phyloP scores from a whole-genome alignment of 2,888 invertebrate genomes.

The Troides oblongomaculatus region DNA sequence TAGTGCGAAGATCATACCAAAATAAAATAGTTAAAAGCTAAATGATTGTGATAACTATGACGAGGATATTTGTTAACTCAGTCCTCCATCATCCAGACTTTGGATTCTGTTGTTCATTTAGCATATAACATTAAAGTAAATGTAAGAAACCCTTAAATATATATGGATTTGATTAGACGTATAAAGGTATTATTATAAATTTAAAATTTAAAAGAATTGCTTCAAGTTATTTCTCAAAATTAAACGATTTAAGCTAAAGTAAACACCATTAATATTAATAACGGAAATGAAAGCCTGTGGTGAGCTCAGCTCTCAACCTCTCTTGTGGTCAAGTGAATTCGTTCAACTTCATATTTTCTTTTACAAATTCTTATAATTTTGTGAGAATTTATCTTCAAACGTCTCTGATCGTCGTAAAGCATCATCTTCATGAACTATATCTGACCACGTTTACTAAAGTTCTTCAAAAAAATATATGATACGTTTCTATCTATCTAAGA shows the following conservation, averaged over 20 bases:
- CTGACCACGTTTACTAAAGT: background rate
- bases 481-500: background rate
- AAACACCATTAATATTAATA: slow-evolving; percentile 27
- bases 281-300: slow-evolving; percentile 25
- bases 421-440: background rate
- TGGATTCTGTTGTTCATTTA: too few relatives aligned
- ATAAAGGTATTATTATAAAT: background rate
- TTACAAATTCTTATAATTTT: background rate
- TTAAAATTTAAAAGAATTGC: background rate
- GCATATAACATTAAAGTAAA: too few relatives aligned
- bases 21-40: too few relatives aligned
- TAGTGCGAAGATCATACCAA: too few relatives aligned
- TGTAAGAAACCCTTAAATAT: too few relatives aligned
- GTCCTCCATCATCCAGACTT: too few relatives aligned
- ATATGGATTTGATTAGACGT: too few relatives aligned
- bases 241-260: slow-evolving; percentile 12
- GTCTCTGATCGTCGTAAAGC: background rate
- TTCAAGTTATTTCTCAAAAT: background rate
- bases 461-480: too few relatives aligned
- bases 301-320: slow-evolving; percentile 13
- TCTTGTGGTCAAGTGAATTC: slow-evolving; percentile 20
- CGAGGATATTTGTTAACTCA: too few relatives aligned
- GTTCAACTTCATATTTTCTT: background rate
- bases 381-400: background rate
- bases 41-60: too few relatives aligned